These are phyloP conservation scores for Staurois parvus DNA, from an alignment of 2,797 vertebrate genomes.

Conservation along the genomic window DNA sequence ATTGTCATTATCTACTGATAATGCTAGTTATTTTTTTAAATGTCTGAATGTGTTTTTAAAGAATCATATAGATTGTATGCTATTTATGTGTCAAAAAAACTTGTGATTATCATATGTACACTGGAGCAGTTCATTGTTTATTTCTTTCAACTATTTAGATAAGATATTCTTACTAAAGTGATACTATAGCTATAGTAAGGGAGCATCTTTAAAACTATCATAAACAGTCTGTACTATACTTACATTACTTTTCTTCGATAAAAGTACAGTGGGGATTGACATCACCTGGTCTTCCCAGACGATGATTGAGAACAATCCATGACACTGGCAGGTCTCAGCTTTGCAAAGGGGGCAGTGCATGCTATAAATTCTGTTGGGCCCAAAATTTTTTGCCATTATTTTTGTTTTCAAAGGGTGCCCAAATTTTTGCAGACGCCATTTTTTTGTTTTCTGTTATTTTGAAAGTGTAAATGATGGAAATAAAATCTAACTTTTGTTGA, in stretches of 20 bases:
- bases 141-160: not conserved
- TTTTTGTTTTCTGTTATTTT: no score
- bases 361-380: no score
- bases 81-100: not conserved
- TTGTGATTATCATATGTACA: not conserved
- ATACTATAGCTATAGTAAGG: not conserved
- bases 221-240: not conserved
- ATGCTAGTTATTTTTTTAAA: constrained; percentile 7
- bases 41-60: not conserved
- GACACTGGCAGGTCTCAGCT: no score
- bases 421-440: no score
- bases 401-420: no score
- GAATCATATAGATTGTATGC: constrained; percentile 3
- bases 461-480: no score
- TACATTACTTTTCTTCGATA: not conserved
- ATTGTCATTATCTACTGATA: constrained; percentile 3
- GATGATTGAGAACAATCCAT: no score
- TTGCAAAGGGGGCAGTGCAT: no score
- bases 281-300: no score
- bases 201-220: not conserved
- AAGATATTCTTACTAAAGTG: not conserved
- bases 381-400: no score
- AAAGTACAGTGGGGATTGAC: no score
- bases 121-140: not conserved
- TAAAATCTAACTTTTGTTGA: no score